phyloP scores from a whole-genome alignment of 1,140 invertebrate species.

The Bombus waltoni region DNA sequence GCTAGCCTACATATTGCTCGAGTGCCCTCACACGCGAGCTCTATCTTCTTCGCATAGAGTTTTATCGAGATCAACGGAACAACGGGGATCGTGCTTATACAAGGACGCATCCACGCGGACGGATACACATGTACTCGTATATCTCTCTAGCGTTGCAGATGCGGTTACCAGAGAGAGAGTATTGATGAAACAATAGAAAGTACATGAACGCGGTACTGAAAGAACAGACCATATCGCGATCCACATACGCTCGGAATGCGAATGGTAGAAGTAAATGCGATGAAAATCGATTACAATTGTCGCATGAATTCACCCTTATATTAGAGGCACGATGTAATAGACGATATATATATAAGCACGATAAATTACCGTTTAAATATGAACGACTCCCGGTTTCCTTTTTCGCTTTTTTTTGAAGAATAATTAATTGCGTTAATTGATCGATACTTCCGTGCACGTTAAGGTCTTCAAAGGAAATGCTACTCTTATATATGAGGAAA shows the following conservation, averaged over 20 bases:
- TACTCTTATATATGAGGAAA: slow-evolving; percentile 16
- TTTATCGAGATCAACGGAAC: neutral
- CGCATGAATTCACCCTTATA: neutral
- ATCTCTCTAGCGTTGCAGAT: slow-evolving; percentile 45
- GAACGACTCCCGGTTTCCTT: too few species aligned
- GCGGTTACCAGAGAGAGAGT: slow-evolving; percentile 59
- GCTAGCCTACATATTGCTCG: slow-evolving; percentile 14
- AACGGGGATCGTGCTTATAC: neutral
- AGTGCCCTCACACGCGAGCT: neutral
- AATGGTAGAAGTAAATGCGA: neutral
- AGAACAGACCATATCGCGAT: slow-evolving; percentile 1
- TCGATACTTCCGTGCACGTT: neutral
- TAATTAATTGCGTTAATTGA: slow-evolving; percentile 28
- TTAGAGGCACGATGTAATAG: neutral
- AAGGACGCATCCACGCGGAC: neutral
- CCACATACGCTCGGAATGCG: neutral
- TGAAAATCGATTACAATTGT: slow-evolving; percentile 32
- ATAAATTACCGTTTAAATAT: neutral
- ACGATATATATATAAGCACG: too few species aligned
- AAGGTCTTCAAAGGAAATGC: neutral
- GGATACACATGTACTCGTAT: neutral
- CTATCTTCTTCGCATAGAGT: neutral
- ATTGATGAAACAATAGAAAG: slow-evolving; percentile 63
- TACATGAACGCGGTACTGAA: slow-evolving; percentile 17
- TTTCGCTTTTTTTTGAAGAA: neutral